Percentiles rank a stretch among this genome's conserved stretches.
Conservation (phyloP, 2,113 vertebrate species). For the Mesocricetus auratus region DNA sequence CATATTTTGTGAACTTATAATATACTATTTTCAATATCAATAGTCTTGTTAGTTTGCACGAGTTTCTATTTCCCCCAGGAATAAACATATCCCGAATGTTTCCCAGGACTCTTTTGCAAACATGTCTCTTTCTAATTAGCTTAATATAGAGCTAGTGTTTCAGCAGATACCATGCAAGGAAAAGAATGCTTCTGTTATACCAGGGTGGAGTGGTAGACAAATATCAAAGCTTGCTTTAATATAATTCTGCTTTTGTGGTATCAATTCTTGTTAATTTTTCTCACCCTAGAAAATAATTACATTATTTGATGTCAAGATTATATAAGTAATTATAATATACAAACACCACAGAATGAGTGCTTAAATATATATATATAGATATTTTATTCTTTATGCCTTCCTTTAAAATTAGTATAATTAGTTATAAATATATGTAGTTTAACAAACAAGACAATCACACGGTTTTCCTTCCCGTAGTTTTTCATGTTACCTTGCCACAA, state of each 20-base stretch:
- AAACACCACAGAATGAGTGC: conserved; percentile 50
- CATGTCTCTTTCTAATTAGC: conserved; percentile 63
- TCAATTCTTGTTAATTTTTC: conserved; percentile 47
- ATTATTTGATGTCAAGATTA: conserved; percentile 50
- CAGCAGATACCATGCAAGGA: not conserved
- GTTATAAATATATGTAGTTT: conserved; percentile 16
- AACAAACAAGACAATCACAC: not conserved
- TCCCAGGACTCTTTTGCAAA: conserved; percentile 61
- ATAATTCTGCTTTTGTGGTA: conserved; percentile 55
- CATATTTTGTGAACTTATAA: conserved; percentile 59
- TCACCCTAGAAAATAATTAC: conserved; percentile 24
- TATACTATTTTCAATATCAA: conserved; percentile 76
- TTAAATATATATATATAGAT: no score
- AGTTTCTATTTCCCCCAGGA: conserved; percentile 76
- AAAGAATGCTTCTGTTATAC: conserved; percentile 61
- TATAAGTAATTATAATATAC: not conserved
- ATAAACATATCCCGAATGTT: conserved; percentile 68
- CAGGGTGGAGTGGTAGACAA: not conserved
- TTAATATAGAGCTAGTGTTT: conserved; percentile 43
- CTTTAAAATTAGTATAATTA: conserved; percentile 61
- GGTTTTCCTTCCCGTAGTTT: not conserved
- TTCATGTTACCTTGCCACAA: not conserved
- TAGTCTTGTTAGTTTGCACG: conserved; percentile 70
- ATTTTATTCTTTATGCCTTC: conserved; percentile 40
- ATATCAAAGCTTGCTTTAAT: conserved; percentile 3